phyloP scores from a whole-genome alignment of 1,140 invertebrate species.

The Drosophila seguyi region DNA sequence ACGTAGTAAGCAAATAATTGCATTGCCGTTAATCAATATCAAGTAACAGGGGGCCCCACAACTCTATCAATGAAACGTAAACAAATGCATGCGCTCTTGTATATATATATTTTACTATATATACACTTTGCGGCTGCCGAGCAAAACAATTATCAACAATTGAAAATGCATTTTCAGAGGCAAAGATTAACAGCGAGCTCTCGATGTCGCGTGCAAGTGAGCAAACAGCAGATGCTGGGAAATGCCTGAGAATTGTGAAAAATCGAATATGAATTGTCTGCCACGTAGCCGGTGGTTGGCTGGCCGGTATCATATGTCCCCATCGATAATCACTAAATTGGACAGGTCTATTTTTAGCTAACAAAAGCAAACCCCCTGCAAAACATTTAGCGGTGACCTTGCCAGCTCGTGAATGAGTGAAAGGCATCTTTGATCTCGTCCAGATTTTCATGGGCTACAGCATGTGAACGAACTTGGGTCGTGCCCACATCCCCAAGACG shows the following conservation, averaged over 20 bases:
- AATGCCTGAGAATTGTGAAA: slow-evolving; percentile 13
- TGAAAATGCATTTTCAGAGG: slow-evolving; percentile 21
- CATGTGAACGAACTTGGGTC: slow-evolving; percentile 46
- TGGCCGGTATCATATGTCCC: slow-evolving; percentile 11
- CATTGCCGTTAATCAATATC: slow-evolving; percentile 33
- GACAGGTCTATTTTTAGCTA: slow-evolving; percentile 48
- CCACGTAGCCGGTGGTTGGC: slow-evolving; percentile 6
- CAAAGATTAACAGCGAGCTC: slow-evolving; percentile 19
- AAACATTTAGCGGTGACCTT: slow-evolving; percentile 45
- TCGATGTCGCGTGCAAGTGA: slow-evolving; percentile 34
- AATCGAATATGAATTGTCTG: slow-evolving; percentile 6
- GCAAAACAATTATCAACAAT: slow-evolving; percentile 35
- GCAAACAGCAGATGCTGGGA: slow-evolving; percentile 23
- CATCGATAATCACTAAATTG: slow-evolving; percentile 46
- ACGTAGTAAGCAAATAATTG: slow-evolving; percentile 17
- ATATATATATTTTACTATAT: slow-evolving; percentile 18
- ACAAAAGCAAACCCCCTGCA: slow-evolving; percentile 36
- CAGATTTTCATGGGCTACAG: slow-evolving; percentile 23
- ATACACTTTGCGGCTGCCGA: background rate
- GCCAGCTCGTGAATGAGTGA: slow-evolving; percentile 34
- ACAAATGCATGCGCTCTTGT: slow-evolving; percentile 8
- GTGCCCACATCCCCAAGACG: slow-evolving; percentile 35
- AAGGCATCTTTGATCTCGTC: slow-evolving; percentile 41
- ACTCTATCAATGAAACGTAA: slow-evolving; percentile 45
- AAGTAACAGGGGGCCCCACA: slow-evolving; percentile 2